Evolutionary conservation across 2,113 vertebrate species (phyloP), one percentile per base, ranked within the genome.

Genomic region (Paramisgurnus dabryanus): DNA sequence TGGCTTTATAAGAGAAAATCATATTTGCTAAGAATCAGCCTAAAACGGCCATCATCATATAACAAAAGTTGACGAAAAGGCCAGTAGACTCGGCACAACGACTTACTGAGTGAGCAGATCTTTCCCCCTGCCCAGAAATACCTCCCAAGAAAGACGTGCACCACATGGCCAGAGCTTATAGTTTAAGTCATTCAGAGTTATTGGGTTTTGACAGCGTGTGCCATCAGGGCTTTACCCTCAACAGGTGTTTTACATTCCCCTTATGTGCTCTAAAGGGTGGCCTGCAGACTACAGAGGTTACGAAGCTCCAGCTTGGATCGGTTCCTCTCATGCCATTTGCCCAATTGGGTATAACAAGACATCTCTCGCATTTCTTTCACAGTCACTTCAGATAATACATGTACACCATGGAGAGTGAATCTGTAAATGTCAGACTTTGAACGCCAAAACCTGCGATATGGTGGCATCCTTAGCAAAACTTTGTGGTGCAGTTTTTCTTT

Each of bases 141-240:
- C 74, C 84, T 89, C 81, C 75, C 61, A 77, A 80, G 66, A 57
- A 80, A 86, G 87, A 90, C 82, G 83, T 83, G 82, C 83, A 87
- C 88, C 88, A 84, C 90, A 92, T 91, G 89, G 88, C 82, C 84
- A 73, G 47, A 72, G 78, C 81, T 86, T 58, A 34, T 88, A 86
- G 63, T 4, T 70, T 78, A 85, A 85, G 87, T 82, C 84, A 87
- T 87, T 87, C 83, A 80, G 80, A 89, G 85, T 88, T 90, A 88
- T 86, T 85, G 77, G 79, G 79, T 88, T 91, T 89, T 91, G 91
- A 93, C 91, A 92, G 86, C 50, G 74, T 43, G 87, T 88, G 88
- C 87, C 90, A 88, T 82, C 49, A 80, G 86, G 87, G 86, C 83
- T 87, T 88, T 89, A 68, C 74, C 72, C 61, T 40, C 72, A 88